Percentiles rank a stretch among this genome's conserved stretches.
Evolutionary conservation across 2,113 vertebrate genomes (phyloP).

Genomic region (Terrapene triunguis): DNA sequence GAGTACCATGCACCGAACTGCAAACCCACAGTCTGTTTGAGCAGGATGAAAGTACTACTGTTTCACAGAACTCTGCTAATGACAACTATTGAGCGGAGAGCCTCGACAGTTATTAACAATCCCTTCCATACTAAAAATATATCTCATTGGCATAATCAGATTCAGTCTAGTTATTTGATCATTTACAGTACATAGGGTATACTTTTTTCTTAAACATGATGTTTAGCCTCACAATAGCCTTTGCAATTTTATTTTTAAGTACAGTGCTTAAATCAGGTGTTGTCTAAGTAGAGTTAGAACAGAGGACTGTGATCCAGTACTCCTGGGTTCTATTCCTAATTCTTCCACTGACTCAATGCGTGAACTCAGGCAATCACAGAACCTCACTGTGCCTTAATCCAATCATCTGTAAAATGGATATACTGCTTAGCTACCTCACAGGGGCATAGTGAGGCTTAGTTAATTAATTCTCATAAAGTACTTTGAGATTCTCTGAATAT

Average conservation of each 20-base stretch:
- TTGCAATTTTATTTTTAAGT: not conserved
- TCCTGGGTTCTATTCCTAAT: not conserved
- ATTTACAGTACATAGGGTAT: not conserved
- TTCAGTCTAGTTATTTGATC: not conserved
- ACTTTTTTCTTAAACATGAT: not conserved
- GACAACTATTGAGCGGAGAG: not conserved
- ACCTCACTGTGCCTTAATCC: not conserved
- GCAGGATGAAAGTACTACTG: not conserved
- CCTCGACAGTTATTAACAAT: not conserved
- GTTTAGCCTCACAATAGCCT: not conserved
- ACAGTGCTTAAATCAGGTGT: not conserved
- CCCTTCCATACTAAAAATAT: not conserved
- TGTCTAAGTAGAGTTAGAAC: not conserved
- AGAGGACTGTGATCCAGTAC: not conserved
- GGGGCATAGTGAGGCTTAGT: not conserved
- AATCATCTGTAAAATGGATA: slow-evolving; percentile 1
- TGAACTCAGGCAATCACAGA: not conserved
- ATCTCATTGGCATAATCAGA: rapidly evolving
- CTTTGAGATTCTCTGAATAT: slow-evolving; percentile 9
- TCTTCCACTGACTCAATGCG: not conserved
- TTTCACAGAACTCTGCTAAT: not conserved
- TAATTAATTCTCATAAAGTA: slow-evolving; percentile 20
- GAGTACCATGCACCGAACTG: not conserved
- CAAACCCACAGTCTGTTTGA: not conserved
- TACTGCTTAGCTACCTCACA: not conserved